Base-by-base conservation (phyloP, 2,113 vertebrate species). In the Upupa epops region DNA sequence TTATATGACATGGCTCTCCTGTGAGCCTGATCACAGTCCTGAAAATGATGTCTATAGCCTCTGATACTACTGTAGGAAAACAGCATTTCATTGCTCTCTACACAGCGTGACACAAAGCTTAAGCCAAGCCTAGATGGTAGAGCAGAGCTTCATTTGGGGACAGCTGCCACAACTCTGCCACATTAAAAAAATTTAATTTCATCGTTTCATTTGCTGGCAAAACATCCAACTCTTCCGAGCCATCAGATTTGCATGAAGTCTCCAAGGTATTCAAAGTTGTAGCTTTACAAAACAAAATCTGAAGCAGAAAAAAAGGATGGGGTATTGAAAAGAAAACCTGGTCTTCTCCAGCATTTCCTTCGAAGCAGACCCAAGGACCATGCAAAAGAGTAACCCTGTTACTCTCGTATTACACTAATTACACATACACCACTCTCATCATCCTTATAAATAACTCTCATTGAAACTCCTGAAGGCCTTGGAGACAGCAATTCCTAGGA, bases 131-230 rank as follows among this genome's bases (percentile, higher is more conserved):
- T 90, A 94, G 86, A 75, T 17, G 5, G 68, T 17, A 89, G 49
- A 87, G 58, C 82, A 78, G 75, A 75, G 71, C 82, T 68, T 85
- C 54, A 82, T 91, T 85, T 83, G 82, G 72, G 82, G 76, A 52
- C 66, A 85, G 63, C 63, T 79, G 32, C 49, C 40, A 68, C 66
- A 92, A 21, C 59, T 85, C 66, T 79, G 54, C 36, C 86, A 75
- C 34, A 32, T 19, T 94, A 58, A 82, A 87, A 72, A 76, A 71
- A 89, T 60, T 78, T 36, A 49, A 94, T 92, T 89, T 96, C 92
- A 56, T 36, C 55, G 28, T 79, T 95, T 54, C 71, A 75, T 95
- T 87, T 75, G 40, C 52, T 92, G 93, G 91, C 89, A 91, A 89
- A 96, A 82, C 68, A 61, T 45, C 71, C 61, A 68, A 21, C 40